These are phyloP conservation scores for Sebastes cheni DNA, from an alignment of 2,797 vertebrate genomes.

Conservation along the genomic window DNA sequence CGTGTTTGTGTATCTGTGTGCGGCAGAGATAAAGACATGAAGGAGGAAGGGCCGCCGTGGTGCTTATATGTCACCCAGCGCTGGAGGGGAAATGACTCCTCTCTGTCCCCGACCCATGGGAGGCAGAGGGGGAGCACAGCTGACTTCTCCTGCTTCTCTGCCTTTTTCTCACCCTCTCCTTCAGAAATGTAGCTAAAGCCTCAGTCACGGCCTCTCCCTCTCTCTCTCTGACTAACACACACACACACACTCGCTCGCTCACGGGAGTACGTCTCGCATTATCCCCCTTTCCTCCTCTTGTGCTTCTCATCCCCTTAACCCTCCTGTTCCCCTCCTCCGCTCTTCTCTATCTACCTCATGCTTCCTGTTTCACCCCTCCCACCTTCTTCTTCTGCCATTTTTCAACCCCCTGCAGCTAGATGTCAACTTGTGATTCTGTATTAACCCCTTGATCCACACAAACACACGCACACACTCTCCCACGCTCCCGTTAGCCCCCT, in stretches of 20 bases:
- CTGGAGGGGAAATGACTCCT: slow-evolving; percentile 75
- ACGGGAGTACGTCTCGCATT: slow-evolving; percentile 18
- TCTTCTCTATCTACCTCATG: slow-evolving; percentile 63
- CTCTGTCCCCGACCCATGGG: slow-evolving; percentile 48
- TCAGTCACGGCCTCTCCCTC: slow-evolving; percentile 37
- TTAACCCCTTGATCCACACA: slow-evolving; percentile 51
- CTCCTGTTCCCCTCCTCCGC: slow-evolving; percentile 38
- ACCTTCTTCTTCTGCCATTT: slow-evolving; percentile 32
- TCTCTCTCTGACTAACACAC: slow-evolving; percentile 24
- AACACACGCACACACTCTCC: neutral
- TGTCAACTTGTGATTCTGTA: slow-evolving; percentile 52
- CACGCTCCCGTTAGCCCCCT: slow-evolving; percentile 28
- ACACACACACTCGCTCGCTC: slow-evolving; percentile 22
- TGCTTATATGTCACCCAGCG: slow-evolving; percentile 76
- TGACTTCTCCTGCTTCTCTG: slow-evolving; percentile 56
- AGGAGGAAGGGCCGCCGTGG: slow-evolving; percentile 50
- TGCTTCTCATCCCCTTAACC: slow-evolving; percentile 38
- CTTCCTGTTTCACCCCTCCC: slow-evolving; percentile 45
- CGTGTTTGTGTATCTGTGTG: slow-evolving; percentile 53
- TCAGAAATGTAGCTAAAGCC: slow-evolving; percentile 61
- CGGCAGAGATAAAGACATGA: slow-evolving; percentile 49
- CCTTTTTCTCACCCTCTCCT: slow-evolving; percentile 54
- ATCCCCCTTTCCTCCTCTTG: slow-evolving; percentile 25
- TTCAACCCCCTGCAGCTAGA: slow-evolving; percentile 49
- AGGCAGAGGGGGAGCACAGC: slow-evolving; percentile 53